Base-by-base conservation (phyloP, 2,113 vertebrate genomes). In the Barnardius zonarius region DNA sequence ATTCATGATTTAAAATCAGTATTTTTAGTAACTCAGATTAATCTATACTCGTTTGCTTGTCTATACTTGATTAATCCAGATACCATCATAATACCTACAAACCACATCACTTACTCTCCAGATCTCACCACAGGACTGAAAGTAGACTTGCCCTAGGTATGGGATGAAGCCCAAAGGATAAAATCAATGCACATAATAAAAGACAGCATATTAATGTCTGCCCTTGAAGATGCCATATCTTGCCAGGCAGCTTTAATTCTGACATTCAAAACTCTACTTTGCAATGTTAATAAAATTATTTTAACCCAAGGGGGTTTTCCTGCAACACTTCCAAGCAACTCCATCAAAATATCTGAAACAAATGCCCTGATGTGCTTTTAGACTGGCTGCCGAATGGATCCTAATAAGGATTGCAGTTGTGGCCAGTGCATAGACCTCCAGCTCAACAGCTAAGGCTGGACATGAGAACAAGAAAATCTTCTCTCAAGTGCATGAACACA, bases 171-270 rank as follows among this genome's bases (percentile, higher is more conserved):
- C 67, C 46, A 62, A 86, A 54, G 70, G 70, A 55, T 64, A 85
- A 86, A 93, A 63, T 13, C 35, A 33, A 74, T 80, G 67, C 19
- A 10, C 77, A 30, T 80, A 54, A 92, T 51, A 83, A 78, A 94
- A 81, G 72, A 51, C 7, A 13, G 51, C 37, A 66, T 80, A 81
- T 74, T 63, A 94, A 88, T 83, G 14, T 28, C 86, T 83, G 37
- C 73, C 44, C 73, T 94, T 92, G 76, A 87, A 81, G 68, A 51
- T 86, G 31, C 72, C n/a, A 22, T 51, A 62, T 76, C 68, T 90
- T 95, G 52, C 88, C 72, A 80, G 83, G n/a, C 72, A 86, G 75
- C 79, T 94, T 88, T 83, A 83, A 62, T 79, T 73, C 67, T 90
- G 79, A 86, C 76, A 86, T 77, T 92, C 76, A 70, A 28, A 77